Evolutionary conservation across 2,888 invertebrate genomes (phyloP).

Genomic region (Flexamia atlantica): DNA sequence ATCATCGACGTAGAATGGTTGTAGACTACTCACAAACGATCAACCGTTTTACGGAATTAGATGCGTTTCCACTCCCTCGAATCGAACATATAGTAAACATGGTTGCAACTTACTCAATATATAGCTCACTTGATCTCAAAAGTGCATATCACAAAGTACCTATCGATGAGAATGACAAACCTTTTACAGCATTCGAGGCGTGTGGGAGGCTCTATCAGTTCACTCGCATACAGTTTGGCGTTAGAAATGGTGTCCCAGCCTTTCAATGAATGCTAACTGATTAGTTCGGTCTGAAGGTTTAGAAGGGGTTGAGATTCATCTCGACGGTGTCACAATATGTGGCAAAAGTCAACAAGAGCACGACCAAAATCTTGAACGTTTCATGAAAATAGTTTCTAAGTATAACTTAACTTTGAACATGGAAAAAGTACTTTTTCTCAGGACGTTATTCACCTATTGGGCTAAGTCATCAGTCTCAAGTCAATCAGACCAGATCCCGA

Average conservation of each 20-base stretch:
- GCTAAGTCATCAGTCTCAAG: slow-evolving; percentile 3
- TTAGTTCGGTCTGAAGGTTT: slow-evolving; percentile 57
- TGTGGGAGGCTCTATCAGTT: slow-evolving; percentile 45
- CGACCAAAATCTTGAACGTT: slow-evolving; percentile 60
- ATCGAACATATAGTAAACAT: slow-evolving; percentile 49
- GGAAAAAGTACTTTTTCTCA: slow-evolving; percentile 50
- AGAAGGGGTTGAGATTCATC: slow-evolving; percentile 57
- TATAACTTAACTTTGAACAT: slow-evolving; percentile 60
- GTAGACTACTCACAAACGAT: slow-evolving; percentile 12
- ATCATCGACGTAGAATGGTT: not conserved
- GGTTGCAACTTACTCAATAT: not conserved
- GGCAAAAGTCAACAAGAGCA: slow-evolving; percentile 64
- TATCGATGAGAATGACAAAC: not conserved
- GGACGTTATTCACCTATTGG: not conserved
- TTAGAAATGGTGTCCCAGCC: slow-evolving; percentile 10
- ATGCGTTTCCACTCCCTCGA: not conserved
- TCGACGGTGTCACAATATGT: slow-evolving; percentile 65
- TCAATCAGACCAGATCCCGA: slow-evolving; percentile 25
- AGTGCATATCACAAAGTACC: slow-evolving; percentile 56
- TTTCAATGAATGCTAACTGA: slow-evolving; percentile 7
- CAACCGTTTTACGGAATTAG: not conserved
- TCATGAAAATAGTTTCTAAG: slow-evolving; percentile 45
- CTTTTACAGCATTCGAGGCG: slow-evolving; percentile 42
- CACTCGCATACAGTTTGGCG: slow-evolving; percentile 31
- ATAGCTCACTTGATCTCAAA: not conserved